Evolutionary conservation across 92 coral and sea anemone species (phyloP).

Genomic region (Pocillopora grandis): DNA sequence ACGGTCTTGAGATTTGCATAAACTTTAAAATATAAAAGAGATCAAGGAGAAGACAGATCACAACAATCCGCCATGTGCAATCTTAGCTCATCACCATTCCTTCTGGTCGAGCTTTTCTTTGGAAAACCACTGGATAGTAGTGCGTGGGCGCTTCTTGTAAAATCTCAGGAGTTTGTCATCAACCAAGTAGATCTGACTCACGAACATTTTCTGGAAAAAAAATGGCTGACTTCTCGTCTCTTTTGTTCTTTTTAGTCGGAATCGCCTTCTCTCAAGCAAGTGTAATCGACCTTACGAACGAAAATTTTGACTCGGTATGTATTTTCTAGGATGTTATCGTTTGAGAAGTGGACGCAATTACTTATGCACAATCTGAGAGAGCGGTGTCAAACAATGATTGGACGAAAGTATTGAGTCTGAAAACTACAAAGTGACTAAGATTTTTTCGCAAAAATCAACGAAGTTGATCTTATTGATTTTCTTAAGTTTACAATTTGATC

Average conservation of each 20-base stretch:
- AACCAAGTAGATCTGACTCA: no score
- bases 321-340: not conserved
- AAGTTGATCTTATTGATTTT: not conserved
- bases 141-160: not conserved
- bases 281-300: slow-evolving; percentile 71
- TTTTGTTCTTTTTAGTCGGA: slow-evolving; percentile 32
- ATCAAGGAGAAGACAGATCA: not conserved
- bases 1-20: not conserved
- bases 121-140: not conserved
- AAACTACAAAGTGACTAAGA: not conserved
- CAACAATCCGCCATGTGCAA: slow-evolving; percentile 79
- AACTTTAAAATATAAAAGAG: not conserved
- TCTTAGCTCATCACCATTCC: slow-evolving; percentile 44
- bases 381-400: slow-evolving; percentile 40
- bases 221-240: not conserved
- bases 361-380: not conserved
- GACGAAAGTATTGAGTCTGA: not conserved
- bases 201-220: not conserved
- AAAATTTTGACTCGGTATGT: slow-evolving; percentile 86
- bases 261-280: slow-evolving; percentile 52
- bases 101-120: slow-evolving; percentile 11
- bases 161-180: not conserved
- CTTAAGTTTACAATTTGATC: not conserved
- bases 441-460: not conserved
- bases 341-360: not conserved